phyloP scores from a whole-genome alignment of 92 coral and sea anemone species.

The Micromussa lordhowensis region DNA sequence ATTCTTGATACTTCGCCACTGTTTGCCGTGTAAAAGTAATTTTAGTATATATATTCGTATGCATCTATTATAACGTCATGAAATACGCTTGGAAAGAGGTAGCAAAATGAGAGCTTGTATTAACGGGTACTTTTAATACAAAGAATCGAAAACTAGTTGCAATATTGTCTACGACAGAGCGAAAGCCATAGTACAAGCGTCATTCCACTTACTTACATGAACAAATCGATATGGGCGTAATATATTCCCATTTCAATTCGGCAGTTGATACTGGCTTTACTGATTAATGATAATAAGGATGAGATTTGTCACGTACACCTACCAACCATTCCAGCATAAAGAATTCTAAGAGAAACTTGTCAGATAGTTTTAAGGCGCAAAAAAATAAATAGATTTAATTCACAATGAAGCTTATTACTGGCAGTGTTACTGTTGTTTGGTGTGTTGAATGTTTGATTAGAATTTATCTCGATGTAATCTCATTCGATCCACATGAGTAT shows the following conservation, averaged over 20 bases:
- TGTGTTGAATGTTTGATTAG: not conserved
- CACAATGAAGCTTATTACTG: not conserved
- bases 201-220: too few species aligned
- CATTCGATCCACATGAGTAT: not conserved
- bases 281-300: not conserved
- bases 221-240: not conserved
- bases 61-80: not conserved
- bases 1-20: not conserved
- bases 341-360: not conserved
- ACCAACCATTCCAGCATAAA: not conserved
- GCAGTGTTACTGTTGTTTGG: not conserved
- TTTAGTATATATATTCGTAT: not conserved
- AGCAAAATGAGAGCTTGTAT: not conserved
- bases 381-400: not conserved
- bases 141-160: too few species aligned
- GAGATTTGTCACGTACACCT: not conserved
- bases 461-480: not conserved
- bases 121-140: not conserved
- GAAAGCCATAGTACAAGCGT: not conserved
- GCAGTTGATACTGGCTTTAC: not conserved
- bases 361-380: not conserved
- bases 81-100: not conserved
- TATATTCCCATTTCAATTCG: not conserved
- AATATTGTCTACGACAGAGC: not conserved
- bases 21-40: not conserved